Conservation (phyloP, 1,140 invertebrate genomes). For the Papilio helenus region DNA sequence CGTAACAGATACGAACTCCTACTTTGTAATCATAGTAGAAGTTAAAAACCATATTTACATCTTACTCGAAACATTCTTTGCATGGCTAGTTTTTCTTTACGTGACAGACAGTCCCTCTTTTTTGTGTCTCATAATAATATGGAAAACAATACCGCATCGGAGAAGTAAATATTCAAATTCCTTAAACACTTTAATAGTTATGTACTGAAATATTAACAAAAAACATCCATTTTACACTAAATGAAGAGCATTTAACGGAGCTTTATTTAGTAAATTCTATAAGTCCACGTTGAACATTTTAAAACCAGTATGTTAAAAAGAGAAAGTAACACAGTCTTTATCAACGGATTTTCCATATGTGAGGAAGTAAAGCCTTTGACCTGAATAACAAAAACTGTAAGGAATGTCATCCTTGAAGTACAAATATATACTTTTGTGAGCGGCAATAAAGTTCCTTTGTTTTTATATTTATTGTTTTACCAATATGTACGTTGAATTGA, state of each 20-base stretch:
- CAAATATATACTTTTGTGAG: not conserved
- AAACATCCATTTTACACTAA: not conserved
- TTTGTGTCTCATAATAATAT: not conserved
- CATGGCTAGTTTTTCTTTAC: not conserved
- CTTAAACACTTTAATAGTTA: not conserved
- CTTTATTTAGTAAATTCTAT: not conserved
- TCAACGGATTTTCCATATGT: not conserved
- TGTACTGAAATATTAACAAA: not conserved
- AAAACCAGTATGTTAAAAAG: constrained; percentile 14
- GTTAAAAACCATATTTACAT: too few relatives aligned
- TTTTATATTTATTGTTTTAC: too few relatives aligned
- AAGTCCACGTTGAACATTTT: not conserved
- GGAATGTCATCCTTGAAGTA: not conserved
- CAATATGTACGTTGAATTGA: too few relatives aligned
- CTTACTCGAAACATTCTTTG: not conserved
- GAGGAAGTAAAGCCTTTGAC: constrained; percentile 2
- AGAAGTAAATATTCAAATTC: not conserved
- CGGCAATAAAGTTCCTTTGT: not conserved
- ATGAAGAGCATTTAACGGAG: not conserved
- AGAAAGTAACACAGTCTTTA: not conserved
- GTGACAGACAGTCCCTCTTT: not conserved
- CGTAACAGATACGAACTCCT: too few relatives aligned
- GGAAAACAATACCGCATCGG: not conserved
- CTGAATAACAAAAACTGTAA: not conserved
- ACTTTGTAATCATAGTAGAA: not conserved